Conservation (phyloP, 35 echinoderm and acorn worm species). For the Stichopus chloronotus region DNA sequence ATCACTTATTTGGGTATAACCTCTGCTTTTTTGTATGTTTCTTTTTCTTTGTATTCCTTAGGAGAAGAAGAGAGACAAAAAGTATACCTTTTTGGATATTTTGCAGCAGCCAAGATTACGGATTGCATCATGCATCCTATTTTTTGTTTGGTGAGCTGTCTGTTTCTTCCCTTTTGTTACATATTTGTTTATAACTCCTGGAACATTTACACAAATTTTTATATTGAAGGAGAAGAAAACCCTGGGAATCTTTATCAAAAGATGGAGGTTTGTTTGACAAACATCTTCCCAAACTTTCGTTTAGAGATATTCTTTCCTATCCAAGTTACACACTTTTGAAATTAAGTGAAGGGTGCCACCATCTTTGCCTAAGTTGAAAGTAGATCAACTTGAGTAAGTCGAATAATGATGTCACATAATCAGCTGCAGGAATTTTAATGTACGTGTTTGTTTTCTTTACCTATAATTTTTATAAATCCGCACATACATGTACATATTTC, state of each 20-base stretch:
- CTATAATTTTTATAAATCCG: too few species aligned
- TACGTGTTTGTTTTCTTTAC: too few species aligned
- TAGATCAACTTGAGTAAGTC: too few species aligned
- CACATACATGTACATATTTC: too few species aligned
- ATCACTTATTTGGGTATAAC: too few species aligned
- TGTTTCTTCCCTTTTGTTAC: neutral
- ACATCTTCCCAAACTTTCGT: neutral
- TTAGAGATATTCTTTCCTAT: neutral
- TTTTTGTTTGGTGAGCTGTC: constrained; percentile 36
- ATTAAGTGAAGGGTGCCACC: neutral
- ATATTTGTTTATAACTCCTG: neutral
- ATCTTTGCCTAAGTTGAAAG: too few species aligned
- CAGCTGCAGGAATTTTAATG: too few species aligned
- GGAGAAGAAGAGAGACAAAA: neutral
- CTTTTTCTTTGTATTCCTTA: neutral
- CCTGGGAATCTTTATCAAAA: neutral
- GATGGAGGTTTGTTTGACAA: neutral
- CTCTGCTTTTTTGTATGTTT: neutral
- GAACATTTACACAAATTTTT: neutral
- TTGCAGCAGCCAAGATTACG: constrained; percentile 15
- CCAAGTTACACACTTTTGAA: neutral
- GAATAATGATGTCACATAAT: too few species aligned
- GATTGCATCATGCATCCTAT: constrained; percentile 16
- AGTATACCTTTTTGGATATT: neutral
- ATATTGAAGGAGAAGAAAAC: neutral